Conservation (phyloP, 2,797 vertebrate species). For the Malacoraja senta region DNA sequence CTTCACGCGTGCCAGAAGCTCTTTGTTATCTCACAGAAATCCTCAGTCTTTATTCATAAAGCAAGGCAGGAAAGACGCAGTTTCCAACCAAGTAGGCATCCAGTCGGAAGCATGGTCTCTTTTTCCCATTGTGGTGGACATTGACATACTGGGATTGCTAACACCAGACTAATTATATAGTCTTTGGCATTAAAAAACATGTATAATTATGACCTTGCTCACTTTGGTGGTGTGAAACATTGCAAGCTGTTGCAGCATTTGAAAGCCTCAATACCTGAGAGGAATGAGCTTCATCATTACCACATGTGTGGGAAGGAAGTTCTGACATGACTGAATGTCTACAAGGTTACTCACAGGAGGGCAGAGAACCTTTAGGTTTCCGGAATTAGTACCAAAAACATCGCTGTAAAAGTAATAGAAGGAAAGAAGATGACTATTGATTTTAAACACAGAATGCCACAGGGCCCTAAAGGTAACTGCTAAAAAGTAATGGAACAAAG, state of each 20-base stretch:
- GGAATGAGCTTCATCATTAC: not conserved
- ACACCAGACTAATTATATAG: not conserved
- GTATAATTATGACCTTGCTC: not conserved
- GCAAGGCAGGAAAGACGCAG: not conserved
- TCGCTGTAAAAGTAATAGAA: not conserved
- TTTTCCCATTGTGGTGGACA: not conserved
- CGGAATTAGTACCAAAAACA: not conserved
- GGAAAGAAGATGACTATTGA: not conserved
- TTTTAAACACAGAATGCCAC: not conserved
- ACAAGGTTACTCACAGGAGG: not conserved
- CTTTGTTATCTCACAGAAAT: not conserved
- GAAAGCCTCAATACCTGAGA: not conserved
- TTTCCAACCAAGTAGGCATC: not conserved
- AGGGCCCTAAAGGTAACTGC: not conserved
- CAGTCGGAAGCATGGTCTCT: not conserved
- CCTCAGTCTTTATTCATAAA: not conserved
- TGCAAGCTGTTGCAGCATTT: not conserved
- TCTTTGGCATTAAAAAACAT: not conserved
- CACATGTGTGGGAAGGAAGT: not conserved
- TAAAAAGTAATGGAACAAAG: not conserved
- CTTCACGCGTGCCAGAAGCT: not conserved
- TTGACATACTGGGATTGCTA: not conserved
- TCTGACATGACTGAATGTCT: not conserved
- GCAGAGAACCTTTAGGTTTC: not conserved
- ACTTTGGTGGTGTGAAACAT: not conserved